Evolutionary conservation across 2,888 invertebrate species (phyloP).

Genomic region (Drosophila subsilvestris): DNA sequence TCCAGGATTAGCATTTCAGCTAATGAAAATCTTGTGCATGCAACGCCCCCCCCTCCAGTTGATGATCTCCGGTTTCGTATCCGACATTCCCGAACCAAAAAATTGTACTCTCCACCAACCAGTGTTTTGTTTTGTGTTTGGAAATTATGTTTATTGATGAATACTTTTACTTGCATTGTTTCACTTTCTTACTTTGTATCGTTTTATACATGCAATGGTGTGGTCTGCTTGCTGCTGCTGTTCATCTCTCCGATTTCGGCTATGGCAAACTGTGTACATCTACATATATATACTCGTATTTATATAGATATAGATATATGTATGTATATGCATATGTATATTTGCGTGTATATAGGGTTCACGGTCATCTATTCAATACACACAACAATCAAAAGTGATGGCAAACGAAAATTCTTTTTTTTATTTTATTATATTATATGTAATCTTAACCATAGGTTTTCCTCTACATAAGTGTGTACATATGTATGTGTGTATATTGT

Average conservation of each 20-base stretch:
- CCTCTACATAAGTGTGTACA: conserved; percentile 1
- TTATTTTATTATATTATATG: background rate
- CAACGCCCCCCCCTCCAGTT: too few relatives aligned
- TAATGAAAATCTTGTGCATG: too few relatives aligned
- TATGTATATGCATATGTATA: conserved; percentile 20
- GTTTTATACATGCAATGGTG: conserved; percentile 38
- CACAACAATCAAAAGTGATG: conserved; percentile 40
- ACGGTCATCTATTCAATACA: conserved; percentile 26
- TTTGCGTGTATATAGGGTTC: conserved; percentile 24
- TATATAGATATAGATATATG: conserved; percentile 1
- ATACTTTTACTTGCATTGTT: conserved; percentile 64
- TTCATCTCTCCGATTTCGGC: conserved; percentile 32
- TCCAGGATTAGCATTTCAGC: too few relatives aligned
- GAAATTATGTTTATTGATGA: conserved; percentile 69
- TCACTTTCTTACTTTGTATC: conserved; percentile 49
- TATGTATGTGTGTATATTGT: background rate
- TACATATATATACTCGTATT: conserved; percentile 15
- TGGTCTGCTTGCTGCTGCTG: conserved; percentile 11
- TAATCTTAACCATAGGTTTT: conserved; percentile 16
- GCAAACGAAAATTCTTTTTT: conserved; percentile 18
- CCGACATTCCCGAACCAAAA: background rate
- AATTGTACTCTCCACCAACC: background rate
- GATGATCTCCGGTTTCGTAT: too few relatives aligned
- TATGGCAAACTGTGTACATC: conserved; percentile 30
- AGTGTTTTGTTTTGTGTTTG: conserved; percentile 34